Evolutionary conservation across 2,113 vertebrate species (phyloP).

Genomic region (Neoarius graeffei): DNA sequence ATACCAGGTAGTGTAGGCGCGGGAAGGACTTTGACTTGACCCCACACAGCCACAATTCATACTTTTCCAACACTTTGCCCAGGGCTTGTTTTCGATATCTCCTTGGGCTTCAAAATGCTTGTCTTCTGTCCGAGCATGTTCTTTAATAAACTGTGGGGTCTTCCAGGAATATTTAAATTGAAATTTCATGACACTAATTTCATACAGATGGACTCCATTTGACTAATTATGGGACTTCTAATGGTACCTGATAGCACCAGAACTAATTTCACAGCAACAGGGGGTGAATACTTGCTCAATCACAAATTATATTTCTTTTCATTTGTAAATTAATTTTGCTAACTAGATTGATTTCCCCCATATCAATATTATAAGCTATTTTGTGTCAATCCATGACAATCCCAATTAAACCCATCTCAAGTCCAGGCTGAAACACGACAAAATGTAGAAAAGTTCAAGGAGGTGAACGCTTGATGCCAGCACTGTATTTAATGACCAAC

Average conservation of each 20-base stretch:
- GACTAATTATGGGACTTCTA: background rate
- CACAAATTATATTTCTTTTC: background rate
- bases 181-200: background rate
- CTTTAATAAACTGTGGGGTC: too few relatives aligned
- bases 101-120: too few relatives aligned
- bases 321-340: background rate
- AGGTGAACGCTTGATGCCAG: background rate
- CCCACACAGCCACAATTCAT: too few relatives aligned
- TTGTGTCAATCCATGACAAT: background rate
- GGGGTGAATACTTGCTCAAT: background rate
- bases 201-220: background rate
- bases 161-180: background rate
- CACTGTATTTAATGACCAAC: background rate
- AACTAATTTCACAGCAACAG: background rate
- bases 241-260: background rate
- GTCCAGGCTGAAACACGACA: background rate
- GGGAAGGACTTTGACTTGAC: too few relatives aligned
- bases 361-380: background rate
- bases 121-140: too few relatives aligned
- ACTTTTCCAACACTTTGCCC: too few relatives aligned
- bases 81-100: too few relatives aligned
- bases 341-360: background rate
- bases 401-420: background rate
- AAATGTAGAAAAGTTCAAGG: background rate
- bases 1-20: too few relatives aligned